A percentile compares a stretch with the other conserved stretches of the same genome.
Evolutionary conservation across 2,797 vertebrate genomes (phyloP).

Genomic region (Oryzias dopingdopingensis): DNA sequence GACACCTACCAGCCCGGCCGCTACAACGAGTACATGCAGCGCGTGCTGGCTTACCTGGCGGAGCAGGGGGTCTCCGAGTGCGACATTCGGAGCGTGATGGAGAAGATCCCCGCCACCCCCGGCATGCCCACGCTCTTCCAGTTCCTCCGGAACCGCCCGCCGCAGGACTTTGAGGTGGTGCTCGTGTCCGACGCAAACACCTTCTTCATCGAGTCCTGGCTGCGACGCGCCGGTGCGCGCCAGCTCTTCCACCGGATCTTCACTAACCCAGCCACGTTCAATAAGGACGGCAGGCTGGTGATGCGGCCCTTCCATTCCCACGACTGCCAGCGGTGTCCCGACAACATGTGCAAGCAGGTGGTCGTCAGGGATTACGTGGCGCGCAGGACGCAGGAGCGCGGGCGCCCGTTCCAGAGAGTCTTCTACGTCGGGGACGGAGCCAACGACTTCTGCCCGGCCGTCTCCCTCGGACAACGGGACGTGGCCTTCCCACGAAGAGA

Average conservation of each 20-base stretch:
- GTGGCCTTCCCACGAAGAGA: conserved; percentile 86
- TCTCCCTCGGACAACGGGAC: conserved; percentile 78
- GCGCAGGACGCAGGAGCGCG: conserved; percentile 81
- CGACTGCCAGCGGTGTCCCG: conserved; percentile 85
- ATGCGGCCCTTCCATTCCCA: conserved; percentile 91
- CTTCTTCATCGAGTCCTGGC: conserved; percentile 87
- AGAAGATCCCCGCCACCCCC: conserved; percentile 87
- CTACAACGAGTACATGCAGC: conserved; percentile 95
- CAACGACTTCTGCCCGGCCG: conserved; percentile 93
- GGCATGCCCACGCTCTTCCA: conserved; percentile 88
- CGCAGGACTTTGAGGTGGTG: conserved; percentile 86
- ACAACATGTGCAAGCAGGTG: conserved; percentile 96
- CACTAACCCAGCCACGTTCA: conserved; percentile 88
- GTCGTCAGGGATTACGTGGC: conserved; percentile 85
- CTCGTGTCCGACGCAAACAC: conserved; percentile 93
- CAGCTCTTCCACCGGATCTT: conserved; percentile 88
- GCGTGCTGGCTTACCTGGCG: conserved; percentile 85
- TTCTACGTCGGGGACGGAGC: conserved; percentile 94
- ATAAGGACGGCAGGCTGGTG: conserved; percentile 83
- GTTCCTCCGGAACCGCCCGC: conserved; percentile 83
- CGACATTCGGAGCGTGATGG: conserved; percentile 82
- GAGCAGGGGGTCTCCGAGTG: conserved; percentile 86
- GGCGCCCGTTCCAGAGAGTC: conserved; percentile 83
- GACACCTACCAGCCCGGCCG: conserved; percentile 83
- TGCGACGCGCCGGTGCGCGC: conserved; percentile 78